Evolutionary conservation across 2,888 invertebrate genomes (phyloP).

Genomic region (Incurvaria masculella): DNA sequence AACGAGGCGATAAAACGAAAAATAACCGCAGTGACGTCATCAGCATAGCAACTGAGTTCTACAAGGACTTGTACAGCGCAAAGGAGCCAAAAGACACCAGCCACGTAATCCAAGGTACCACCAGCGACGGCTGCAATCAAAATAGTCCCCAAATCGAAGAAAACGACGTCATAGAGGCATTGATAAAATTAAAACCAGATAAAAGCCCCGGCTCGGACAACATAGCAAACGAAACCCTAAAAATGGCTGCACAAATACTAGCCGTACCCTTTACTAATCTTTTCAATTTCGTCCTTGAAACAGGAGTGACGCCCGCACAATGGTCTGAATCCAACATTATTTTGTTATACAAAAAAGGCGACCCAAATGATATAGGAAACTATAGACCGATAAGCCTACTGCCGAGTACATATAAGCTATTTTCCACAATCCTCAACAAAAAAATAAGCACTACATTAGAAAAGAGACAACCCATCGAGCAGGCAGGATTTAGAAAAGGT

Average conservation of each 20-base stretch:
- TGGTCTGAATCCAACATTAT: constrained; percentile 3
- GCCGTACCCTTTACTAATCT: not conserved
- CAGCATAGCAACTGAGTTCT: constrained; percentile 9
- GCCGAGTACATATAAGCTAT: not conserved
- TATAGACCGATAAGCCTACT: not conserved
- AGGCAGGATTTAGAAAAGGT: constrained; percentile 4
- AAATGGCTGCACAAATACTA: not conserved
- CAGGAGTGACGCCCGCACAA: constrained; percentile 3
- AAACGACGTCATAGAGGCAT: constrained; percentile 4
- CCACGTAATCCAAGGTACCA: constrained; percentile 3
- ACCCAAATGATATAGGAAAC: not conserved
- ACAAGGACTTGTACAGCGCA: constrained; percentile 9
- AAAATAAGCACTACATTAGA: constrained; percentile 3
- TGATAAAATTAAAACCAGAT: constrained; percentile 5
- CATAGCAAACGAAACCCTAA: constrained; percentile 6
- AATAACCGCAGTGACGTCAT: constrained; percentile 7
- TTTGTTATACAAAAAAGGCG: not conserved
- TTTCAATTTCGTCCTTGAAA: constrained; percentile 3
- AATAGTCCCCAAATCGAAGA: not conserved
- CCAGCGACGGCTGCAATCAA: not conserved
- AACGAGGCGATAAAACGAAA: constrained; percentile 1
- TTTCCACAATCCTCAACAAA: not conserved
- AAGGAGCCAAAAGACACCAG: constrained; percentile 1
- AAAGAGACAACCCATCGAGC: constrained; percentile 7
- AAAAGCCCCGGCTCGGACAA: constrained; percentile 8